Evolutionary conservation across 2,888 invertebrate species (phyloP), one percentile per base, ranked within the genome.

Genomic region (Limnephilus rhombicus): DNA sequence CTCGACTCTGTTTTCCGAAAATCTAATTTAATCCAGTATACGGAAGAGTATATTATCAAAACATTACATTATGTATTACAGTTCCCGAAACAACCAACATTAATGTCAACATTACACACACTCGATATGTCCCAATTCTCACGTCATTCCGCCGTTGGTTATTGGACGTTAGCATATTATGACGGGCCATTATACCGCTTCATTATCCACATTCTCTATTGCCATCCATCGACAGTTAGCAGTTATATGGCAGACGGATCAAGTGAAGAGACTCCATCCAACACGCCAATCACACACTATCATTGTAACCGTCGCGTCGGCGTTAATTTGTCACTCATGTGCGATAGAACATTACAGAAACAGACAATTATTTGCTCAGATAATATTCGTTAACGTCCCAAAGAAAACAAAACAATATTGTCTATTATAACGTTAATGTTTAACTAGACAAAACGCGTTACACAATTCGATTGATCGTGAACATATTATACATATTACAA

Each of bases 121-220:
- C 34, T 31, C 34, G 34, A 34, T 82, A 31, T 82, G 82, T 82
- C 82, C 82, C 82, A 34, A 31, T 82, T 82, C 82, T 82, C 82
- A 82, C 82, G 15, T 82, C 31, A 82, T 82, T 82, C 82, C 34
- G 15, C 82, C 31, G 31, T 34, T 82, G 34, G 82, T 82, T 34
- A 82, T 82, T 34, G 31, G 31, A 31, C 34, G 18, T 13, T 34
- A 34, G 31, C 82, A 82, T 18, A 34, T 82, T 31, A 82, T 82
- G 31, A 82, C 34, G 34, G 82, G 34, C 82, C 18, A 34, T 82
- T 82, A 82, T 82, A 34, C 34, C 82, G 82, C 82, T 34, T 82
- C 82, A 82, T 82, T 82, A 82, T 82, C 82, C 82, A 82, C 82
- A 82, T 82, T 82, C 82, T 34, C 82, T 82, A 34, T 34, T 82